phyloP scores from a whole-genome alignment of 1,140 invertebrate genomes.

The Ruditapes philippinarum region DNA sequence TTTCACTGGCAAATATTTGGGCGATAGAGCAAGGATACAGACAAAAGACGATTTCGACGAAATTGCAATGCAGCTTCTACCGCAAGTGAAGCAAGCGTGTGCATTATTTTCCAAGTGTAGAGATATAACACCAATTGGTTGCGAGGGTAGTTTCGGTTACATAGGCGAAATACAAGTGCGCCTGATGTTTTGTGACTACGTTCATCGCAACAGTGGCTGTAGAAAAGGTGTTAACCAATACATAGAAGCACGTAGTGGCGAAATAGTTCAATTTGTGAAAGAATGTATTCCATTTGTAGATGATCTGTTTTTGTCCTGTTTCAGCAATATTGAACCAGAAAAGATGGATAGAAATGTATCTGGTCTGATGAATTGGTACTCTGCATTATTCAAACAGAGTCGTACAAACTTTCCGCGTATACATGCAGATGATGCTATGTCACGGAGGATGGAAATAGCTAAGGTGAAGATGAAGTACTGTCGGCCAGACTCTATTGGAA shows the following conservation, averaged over 20 bases:
- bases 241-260: neutral
- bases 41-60: conserved; percentile 19
- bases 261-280: conserved; percentile 44
- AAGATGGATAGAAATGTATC: neutral
- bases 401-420: neutral
- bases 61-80: conserved; percentile 31
- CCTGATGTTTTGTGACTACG: conserved; percentile 67
- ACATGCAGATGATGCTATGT: neutral
- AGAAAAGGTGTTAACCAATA: conserved; percentile 12
- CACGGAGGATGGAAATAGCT: neutral
- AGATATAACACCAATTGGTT: conserved; percentile 51
- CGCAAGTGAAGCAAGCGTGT: conserved; percentile 59
- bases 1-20: conserved; percentile 38
- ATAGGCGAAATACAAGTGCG: conserved; percentile 69
- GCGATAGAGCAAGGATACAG: neutral
- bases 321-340: neutral
- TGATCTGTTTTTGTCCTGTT: neutral
- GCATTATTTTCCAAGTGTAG: conserved; percentile 66
- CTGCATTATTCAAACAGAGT: neutral
- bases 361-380: neutral
- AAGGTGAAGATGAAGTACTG: neutral
- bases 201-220: conserved; percentile 14
- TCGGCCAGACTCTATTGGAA: neutral
- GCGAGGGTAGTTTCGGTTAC: conserved; percentile 52
- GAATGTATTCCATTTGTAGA: conserved; percentile 7